Base-by-base conservation (phyloP, 37 sponge, comb jelly and placozoan genomes). In the Axinella damicornis region DNA sequence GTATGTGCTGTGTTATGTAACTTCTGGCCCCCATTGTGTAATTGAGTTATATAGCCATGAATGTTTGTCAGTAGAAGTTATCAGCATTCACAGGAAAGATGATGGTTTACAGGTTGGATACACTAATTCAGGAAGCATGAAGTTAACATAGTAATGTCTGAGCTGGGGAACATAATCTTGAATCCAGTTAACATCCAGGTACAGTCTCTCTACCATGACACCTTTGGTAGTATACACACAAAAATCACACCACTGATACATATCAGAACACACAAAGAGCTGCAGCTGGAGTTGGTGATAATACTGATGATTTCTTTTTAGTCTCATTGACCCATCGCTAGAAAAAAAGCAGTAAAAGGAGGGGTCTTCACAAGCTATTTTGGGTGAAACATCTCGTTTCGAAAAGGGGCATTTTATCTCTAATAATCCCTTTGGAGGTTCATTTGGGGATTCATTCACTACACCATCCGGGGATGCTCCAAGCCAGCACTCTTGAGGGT, bases 341-440 rank as follows among this genome's bases (percentile, higher is more conserved):
- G 65, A 46, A 18, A 79, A 56, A 6, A 12, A 40, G 79, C 74
- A 89, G 41, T 38, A 88, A 59, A 83, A 79, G 57, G n/a, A 24
- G 19, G 56, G 53, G 61, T 78, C 80, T 28, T 31, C n/a, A 21
- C 79, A 69, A 40, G 90, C 90, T 70, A 60, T 80, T 63, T 78
- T 38, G 19, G 81, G 81, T 22, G 73, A 62, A 24, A 53, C 33
- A 56, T 78, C 33, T 32, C 74, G 65, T 28, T 63, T 53, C 19
- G 74, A 52, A 78, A 83, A 83, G 40, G 90, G 90, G 68, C 84
- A 89, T 63, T 89, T 89, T 55, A 83, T 65, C 56, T 89, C 90
- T 22, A 78, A 30, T 30, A 89, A 27, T 25, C 80, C 84, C 36
- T 58, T 16, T 40, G 36, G 57, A 18, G 21, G 77, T 31, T 53